A percentile compares a stretch with the other conserved stretches of the same genome.
Evolutionary conservation across 2,888 invertebrate genomes (phyloP).

Genomic region (Tinea semifulvella): DNA sequence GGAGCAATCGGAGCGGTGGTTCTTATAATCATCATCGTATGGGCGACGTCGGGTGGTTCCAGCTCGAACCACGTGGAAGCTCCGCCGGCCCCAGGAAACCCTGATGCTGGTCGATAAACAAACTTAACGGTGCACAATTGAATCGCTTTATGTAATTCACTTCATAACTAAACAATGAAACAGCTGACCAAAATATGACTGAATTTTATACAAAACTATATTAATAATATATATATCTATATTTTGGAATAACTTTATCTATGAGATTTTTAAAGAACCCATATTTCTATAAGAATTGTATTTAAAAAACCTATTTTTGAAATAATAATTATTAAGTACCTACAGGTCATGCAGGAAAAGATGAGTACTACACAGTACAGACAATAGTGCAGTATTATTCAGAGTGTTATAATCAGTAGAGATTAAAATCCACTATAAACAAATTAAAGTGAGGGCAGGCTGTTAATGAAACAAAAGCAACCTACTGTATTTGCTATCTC

Average conservation of each 20-base stretch:
- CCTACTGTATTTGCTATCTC: too few species aligned
- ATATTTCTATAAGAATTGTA: slow-evolving; percentile 12
- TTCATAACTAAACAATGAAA: slow-evolving; percentile 23
- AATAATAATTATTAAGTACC: too few species aligned
- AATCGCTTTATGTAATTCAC: slow-evolving; percentile 16
- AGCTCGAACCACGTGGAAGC: slow-evolving; percentile 22
- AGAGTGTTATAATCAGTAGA: too few species aligned
- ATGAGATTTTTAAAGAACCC: slow-evolving; percentile 1
- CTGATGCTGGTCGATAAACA: not conserved
- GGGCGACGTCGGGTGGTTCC: slow-evolving; percentile 42
- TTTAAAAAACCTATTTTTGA: too few species aligned
- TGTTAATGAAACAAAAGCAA: too few species aligned
- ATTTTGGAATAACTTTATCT: slow-evolving; percentile 24
- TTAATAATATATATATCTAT: slow-evolving; percentile 18
- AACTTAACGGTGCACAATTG: slow-evolving; percentile 3
- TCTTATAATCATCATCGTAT: slow-evolving; percentile 84
- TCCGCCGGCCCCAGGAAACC: slow-evolving; percentile 11
- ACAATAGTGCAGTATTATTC: too few species aligned
- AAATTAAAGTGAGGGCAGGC: too few species aligned
- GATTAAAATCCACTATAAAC: too few species aligned
- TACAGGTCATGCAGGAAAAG: too few species aligned
- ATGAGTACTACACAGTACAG: too few species aligned
- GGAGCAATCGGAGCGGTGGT: slow-evolving; percentile 84
- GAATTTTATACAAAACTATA: slow-evolving; percentile 22
- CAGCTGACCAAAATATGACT: slow-evolving; percentile 30